These are phyloP conservation scores for Corythucha ciliata DNA, from an alignment of 2,888 invertebrate genomes.

Conservation along the genomic window DNA sequence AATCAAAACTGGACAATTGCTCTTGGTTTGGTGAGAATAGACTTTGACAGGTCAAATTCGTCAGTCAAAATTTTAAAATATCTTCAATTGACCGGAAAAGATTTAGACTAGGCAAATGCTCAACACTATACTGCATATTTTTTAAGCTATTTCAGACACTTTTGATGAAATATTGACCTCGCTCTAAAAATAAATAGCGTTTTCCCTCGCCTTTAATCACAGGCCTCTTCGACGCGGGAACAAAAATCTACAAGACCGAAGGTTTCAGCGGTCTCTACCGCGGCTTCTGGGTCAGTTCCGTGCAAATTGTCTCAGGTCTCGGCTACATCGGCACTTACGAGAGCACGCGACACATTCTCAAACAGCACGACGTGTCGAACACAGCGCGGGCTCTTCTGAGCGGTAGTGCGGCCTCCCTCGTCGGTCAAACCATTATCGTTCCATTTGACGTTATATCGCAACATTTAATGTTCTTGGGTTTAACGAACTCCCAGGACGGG, in stretches of 20 bases:
- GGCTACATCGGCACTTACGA: conserved; percentile 93
- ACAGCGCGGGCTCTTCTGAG: conserved; percentile 70
- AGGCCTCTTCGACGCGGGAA: conserved; percentile 77
- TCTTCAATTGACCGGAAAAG: too few relatives aligned
- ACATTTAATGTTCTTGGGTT: conserved; percentile 88
- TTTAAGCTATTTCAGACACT: too few relatives aligned
- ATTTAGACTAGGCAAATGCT: too few relatives aligned
- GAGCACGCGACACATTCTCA: conserved; percentile 71
- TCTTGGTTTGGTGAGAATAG: too few relatives aligned
- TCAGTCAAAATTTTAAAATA: too few relatives aligned
- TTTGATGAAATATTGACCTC: too few relatives aligned
- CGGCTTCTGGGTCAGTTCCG: conserved; percentile 90
- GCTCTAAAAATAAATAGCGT: too few relatives aligned
- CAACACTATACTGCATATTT: too few relatives aligned
- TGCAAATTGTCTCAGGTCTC: conserved; percentile 75
- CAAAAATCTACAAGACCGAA: conserved; percentile 75
- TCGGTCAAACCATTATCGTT: conserved; percentile 90
- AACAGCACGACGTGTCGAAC: conserved; percentile 51
- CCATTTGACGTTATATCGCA: conserved; percentile 96
- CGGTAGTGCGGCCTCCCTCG: conserved; percentile 83
- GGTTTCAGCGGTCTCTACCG: conserved; percentile 80
- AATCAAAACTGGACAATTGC: too few relatives aligned
- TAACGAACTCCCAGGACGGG: conserved; percentile 39
- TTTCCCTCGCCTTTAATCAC: conserved; percentile 31
- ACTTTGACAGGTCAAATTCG: too few relatives aligned